Evolutionary conservation across 1,140 invertebrate species (phyloP).

Genomic region (Rhyzopertha dominica): DNA sequence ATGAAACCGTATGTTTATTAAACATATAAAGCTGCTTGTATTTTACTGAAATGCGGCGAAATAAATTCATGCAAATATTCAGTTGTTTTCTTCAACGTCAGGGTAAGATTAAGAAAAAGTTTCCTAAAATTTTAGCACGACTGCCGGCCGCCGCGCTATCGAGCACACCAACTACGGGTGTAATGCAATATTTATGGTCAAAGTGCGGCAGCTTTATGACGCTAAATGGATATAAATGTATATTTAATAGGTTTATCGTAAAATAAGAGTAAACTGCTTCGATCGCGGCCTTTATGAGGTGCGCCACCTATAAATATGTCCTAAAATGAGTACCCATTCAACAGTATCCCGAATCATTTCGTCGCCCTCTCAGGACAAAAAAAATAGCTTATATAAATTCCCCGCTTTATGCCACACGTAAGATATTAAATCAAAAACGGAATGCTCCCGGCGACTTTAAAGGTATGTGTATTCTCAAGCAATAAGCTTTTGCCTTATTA

Average conservation of each 20-base stretch:
- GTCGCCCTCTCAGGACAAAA: conserved; percentile 6
- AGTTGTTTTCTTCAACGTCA: too few species aligned
- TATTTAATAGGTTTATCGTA: conserved; percentile 30
- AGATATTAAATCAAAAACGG: conserved; percentile 6
- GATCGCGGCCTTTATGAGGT: conserved; percentile 22
- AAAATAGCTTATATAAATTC: too few species aligned
- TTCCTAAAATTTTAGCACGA: too few species aligned
- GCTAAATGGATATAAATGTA: conserved; percentile 30
- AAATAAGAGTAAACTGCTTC: conserved; percentile 26
- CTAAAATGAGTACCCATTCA: conserved; percentile 11
- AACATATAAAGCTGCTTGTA: too few species aligned
- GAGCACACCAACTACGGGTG: conserved; percentile 16
- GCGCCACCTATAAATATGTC: conserved; percentile 21
- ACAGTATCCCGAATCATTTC: conserved; percentile 4
- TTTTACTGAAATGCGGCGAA: too few species aligned
- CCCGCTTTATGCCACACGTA: not conserved
- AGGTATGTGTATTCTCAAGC: conserved; percentile 19
- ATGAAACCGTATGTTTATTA: too few species aligned
- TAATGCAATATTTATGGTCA: conserved; percentile 30
- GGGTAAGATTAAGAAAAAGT: too few species aligned
- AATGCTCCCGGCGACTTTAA: too few species aligned
- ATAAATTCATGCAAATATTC: too few species aligned
- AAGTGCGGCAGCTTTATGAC: conserved; percentile 27
- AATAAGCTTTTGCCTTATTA: too few species aligned
- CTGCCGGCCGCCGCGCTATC: too few species aligned